Evolutionary conservation across 1,140 invertebrate genomes (phyloP), one percentile per base, ranked within the genome.

Genomic region (Drosophila yakuba): DNA sequence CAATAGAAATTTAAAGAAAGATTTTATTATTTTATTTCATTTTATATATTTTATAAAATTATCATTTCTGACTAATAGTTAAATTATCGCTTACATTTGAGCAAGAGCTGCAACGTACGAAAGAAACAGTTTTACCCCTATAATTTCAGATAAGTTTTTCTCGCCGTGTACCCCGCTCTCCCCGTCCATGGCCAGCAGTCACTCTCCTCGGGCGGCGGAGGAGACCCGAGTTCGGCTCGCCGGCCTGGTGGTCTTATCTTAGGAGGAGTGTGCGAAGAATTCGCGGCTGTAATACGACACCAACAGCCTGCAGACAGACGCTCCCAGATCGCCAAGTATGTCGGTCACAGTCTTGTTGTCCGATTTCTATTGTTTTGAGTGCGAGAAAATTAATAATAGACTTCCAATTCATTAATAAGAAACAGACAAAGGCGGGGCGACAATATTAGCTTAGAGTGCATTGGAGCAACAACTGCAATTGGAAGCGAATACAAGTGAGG

Each of bases 221-320:
- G 60, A 43, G 51, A 35, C 47, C 59, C 58, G 54, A 15, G 51
- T 50, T 38, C 39, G 35, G 23, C 50, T 57, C 35, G 45, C 58
- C 28, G 56, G 50, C 38, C 56, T 72, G 74, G 39, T 62, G 68
- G 73, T 57, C 80, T 84, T 83, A 83, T 83, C 80, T 84, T 72
- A 59, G 78, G 61, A 84, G 69, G 61, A 76, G 66, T 76, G 60
- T 72, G 52, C 52, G 64, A 43, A n/a, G 67, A 72, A 75, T 67
- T 63, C 61, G 76, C 81, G 55, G 52, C 64, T 84, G 75, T 72
- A 79, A 79, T 55, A 58, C 57, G 47, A 62, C 59, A 39, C 47
- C 67, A 57, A 67, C 64, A 71, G 23, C 63, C 60, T 73, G 55
- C 80, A 84, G 80, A 84, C 71, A 69, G 66, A 83, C 60, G 62